Conservation (phyloP, 2,113 vertebrate genomes). For the Phoenicopterus ruber region DNA sequence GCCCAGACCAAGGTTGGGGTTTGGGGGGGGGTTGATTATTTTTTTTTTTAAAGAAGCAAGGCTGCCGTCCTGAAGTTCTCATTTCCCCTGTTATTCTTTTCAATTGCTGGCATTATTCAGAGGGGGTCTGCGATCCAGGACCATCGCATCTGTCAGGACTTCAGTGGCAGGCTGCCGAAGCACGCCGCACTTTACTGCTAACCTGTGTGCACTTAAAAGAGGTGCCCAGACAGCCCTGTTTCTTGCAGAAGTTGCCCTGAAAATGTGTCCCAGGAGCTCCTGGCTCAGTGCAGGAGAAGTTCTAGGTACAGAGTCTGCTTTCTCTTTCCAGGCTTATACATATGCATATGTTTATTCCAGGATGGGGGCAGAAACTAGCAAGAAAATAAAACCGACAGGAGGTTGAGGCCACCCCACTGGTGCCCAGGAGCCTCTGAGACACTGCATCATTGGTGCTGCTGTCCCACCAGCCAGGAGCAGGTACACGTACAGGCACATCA, state of each 20-base stretch:
- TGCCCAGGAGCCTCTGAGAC: not conserved
- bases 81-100: not conserved
- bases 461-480: not conserved
- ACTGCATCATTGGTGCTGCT: fast-evolving
- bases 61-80: not conserved
- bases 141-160: not conserved
- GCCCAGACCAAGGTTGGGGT: not conserved
- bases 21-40: no score
- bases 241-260: not conserved
- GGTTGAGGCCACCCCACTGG: not conserved
- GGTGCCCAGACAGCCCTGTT: fast-evolving
- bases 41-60: not conserved
- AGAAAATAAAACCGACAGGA: not conserved
- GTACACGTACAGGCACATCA: fast-evolving
- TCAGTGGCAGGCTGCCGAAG: not conserved
- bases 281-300: not conserved
- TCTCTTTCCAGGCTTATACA: not conserved
- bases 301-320: not conserved
- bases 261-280: not conserved
- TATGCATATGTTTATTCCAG: not conserved
- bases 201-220: fast-evolving
- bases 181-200: not conserved
- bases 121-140: not conserved
- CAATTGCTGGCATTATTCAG: not conserved
- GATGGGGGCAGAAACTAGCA: not conserved